These are phyloP conservation scores for Axinella damicornis DNA, from an alignment of 37 sponge, comb jelly and placozoan species.

Conservation along the genomic window DNA sequence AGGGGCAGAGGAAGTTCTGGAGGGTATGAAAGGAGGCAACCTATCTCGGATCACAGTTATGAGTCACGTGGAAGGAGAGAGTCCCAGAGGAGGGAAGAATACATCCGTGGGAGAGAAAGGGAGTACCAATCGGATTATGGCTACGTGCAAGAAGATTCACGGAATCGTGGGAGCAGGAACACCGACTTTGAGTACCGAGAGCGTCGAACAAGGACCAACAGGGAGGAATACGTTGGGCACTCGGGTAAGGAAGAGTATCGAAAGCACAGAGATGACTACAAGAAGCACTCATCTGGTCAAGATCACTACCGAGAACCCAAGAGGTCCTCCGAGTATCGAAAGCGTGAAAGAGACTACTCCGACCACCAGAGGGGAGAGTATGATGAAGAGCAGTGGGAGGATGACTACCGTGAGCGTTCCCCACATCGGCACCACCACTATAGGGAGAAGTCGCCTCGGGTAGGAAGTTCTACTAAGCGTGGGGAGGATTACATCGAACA, in stretches of 20 bases:
- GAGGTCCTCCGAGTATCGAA: too few relatives aligned
- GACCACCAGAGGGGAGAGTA: neutral
- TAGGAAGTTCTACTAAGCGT: neutral
- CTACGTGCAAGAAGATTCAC: neutral
- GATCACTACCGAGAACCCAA: too few relatives aligned
- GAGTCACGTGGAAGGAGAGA: too few relatives aligned
- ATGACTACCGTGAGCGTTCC: neutral
- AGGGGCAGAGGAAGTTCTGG: too few relatives aligned
- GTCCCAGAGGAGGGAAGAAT: too few relatives aligned
- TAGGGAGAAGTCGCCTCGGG: neutral
- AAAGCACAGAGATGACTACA: neutral
- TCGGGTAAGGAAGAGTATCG: neutral
- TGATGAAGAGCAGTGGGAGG: neutral
- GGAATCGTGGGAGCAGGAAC: neutral
- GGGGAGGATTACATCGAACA: neutral
- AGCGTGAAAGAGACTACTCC: too few relatives aligned
- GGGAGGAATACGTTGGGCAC: neutral
- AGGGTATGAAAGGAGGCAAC: too few relatives aligned
- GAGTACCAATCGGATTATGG: neutral
- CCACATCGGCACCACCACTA: neutral
- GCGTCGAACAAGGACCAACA: neutral
- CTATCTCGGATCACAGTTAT: too few relatives aligned
- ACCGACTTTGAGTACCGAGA: slow-evolving; percentile 8
- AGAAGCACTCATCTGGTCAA: too few relatives aligned
- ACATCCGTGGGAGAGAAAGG: neutral